These are phyloP conservation scores for Eugnorisma glareosa DNA, from an alignment of 2,888 invertebrate genomes.

Conservation along the genomic window DNA sequence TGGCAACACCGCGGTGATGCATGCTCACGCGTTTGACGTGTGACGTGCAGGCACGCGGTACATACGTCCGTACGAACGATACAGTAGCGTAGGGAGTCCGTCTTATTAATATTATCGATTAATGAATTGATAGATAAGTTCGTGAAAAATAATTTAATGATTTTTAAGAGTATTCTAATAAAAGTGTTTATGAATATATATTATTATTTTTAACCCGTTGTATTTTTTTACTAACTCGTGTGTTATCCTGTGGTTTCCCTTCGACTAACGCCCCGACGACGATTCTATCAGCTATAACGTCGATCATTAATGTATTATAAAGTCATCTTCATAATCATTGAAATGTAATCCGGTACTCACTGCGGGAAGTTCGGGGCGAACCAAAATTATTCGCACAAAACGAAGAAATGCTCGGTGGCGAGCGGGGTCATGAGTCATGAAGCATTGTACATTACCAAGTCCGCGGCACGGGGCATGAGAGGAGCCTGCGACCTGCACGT, in stretches of 20 bases:
- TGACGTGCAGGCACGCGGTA: slow-evolving; percentile 32
- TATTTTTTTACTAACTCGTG: slow-evolving; percentile 88
- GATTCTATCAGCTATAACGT: slow-evolving; percentile 89
- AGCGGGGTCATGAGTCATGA: slow-evolving; percentile 53
- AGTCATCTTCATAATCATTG: slow-evolving; percentile 69
- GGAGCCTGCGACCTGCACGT: slow-evolving; percentile 67
- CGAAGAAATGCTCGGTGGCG: slow-evolving; percentile 52
- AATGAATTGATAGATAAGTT: slow-evolving; percentile 89
- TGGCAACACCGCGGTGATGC: slow-evolving; percentile 49
- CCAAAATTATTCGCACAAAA: slow-evolving; percentile 64
- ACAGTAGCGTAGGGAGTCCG: slow-evolving; percentile 76
- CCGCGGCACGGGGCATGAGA: slow-evolving; percentile 83
- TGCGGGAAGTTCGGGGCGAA: slow-evolving; percentile 66
- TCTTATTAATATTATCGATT: slow-evolving; percentile 88
- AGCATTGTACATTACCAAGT: slow-evolving; percentile 71
- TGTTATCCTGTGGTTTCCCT: slow-evolving; percentile 76
- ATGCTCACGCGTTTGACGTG: slow-evolving; percentile 39
- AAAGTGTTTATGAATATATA: slow-evolving; percentile 91
- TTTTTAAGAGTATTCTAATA: slow-evolving; percentile 90
- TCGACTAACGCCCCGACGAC: slow-evolving; percentile 77
- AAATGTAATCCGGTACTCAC: slow-evolving; percentile 49
- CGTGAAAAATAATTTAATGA: slow-evolving; percentile 90
- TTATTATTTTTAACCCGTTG: slow-evolving; percentile 90
- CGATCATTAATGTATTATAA: slow-evolving; percentile 63
- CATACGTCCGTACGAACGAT: slow-evolving; percentile 77